phyloP scores from a whole-genome alignment of 2,888 invertebrate species.

The Xylocampa areola region DNA sequence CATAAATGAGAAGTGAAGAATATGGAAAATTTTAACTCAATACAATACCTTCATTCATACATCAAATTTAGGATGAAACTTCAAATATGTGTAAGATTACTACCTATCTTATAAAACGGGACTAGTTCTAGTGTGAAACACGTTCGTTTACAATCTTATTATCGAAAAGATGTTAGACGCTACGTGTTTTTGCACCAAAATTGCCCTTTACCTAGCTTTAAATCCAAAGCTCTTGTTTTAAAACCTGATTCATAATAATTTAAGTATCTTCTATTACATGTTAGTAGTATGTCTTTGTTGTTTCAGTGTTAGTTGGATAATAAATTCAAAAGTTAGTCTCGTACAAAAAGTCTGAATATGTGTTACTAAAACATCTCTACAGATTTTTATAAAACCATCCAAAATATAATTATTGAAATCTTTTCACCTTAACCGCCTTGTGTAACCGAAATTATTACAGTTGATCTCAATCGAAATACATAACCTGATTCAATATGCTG shows the following conservation, averaged over 20 bases:
- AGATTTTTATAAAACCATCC: no score
- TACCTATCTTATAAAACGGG: slow-evolving; percentile 61
- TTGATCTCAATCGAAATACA: slow-evolving; percentile 1
- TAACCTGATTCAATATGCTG: slow-evolving; percentile 20
- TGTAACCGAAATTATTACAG: not conserved
- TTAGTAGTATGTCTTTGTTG: slow-evolving; percentile 30
- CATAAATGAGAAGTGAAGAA: no score
- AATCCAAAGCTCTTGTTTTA: slow-evolving; percentile 57
- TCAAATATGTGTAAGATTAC: slow-evolving; percentile 30
- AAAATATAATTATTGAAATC: not conserved
- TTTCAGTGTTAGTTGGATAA: slow-evolving; percentile 20
- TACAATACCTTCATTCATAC: no score
- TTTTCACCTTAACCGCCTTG: not conserved
- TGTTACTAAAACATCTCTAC: no score
- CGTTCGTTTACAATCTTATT: slow-evolving; percentile 72
- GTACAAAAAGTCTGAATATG: slow-evolving; percentile 38
- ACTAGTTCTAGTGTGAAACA: slow-evolving; percentile 62
- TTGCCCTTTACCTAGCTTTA: slow-evolving; percentile 62
- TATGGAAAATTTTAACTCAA: no score
- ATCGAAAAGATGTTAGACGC: slow-evolving; percentile 74
- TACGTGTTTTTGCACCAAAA: slow-evolving; percentile 73
- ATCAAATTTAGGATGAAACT: no score
- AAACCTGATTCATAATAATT: slow-evolving; percentile 50
- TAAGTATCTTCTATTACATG: slow-evolving; percentile 32
- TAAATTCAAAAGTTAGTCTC: slow-evolving; percentile 51